Base-by-base conservation (phyloP, 2,888 invertebrate species). In the Drosophila trichaetosa region DNA sequence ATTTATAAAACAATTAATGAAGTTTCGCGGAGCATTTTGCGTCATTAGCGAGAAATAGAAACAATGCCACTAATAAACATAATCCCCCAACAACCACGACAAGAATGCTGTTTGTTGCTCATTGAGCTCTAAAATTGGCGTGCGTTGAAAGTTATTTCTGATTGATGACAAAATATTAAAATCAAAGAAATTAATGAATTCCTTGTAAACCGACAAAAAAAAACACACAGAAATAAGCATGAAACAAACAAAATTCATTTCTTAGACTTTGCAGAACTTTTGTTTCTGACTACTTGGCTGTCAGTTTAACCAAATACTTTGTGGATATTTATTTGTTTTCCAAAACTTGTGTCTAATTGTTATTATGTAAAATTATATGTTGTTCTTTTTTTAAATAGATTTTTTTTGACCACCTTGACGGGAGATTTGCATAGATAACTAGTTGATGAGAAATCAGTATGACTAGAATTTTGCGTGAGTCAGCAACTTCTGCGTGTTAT, bases 121-220 rank as follows among this genome's bases (percentile, higher is more conserved):
- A 84, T 64, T 82, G 83, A 86, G 75, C 77, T 69, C 73, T 53
- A 66, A 79, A 85, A 78, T 74, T 79, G 81, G 79, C 75, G 70
- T 81, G 81, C 82, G 89, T 82, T 89, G 89, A 87, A 87, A 89
- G 87, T 87, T 87, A 87, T 87, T 87, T 87, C 90, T 89, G 87
- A 87, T 89, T 86, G 83, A 89, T 87, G 87, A 87, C 87, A 87
- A 87, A 87, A 83, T 83, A 80, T 69, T 63, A 69, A 73, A 77
- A 80, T 72, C 59, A 60, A 66, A 73, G 80, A 79, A 78, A 88
- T 83, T 87, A 89, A 89, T 89, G 89, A 84, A 89, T 86, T 84
- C 87, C 87, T 80, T 85, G 89, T 88, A 85, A 85, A 72, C 77
- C 68, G 51, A 52, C 36, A 64, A 75, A 67, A 40, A 57, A 40